These are phyloP conservation scores for Mongoloraphidia duomilia DNA, from an alignment of 2,888 invertebrate species.

Conservation along the genomic window DNA sequence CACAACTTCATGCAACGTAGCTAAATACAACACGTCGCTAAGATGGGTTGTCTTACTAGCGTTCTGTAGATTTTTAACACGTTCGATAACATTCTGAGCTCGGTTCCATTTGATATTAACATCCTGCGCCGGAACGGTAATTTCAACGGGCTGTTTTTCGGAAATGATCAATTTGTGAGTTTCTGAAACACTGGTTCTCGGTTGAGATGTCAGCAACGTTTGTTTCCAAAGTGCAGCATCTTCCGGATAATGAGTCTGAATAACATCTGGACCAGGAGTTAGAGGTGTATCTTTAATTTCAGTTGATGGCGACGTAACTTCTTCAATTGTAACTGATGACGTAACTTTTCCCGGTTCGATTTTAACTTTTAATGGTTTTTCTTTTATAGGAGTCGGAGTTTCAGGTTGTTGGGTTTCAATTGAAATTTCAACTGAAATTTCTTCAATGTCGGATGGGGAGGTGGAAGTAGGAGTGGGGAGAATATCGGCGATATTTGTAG, in stretches of 20 bases:
- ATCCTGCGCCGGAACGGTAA: slow-evolving; percentile 22
- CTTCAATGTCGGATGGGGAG: slow-evolving; percentile 2
- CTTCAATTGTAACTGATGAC: slow-evolving; percentile 37
- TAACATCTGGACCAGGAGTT: slow-evolving; percentile 31
- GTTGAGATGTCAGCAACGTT: no score
- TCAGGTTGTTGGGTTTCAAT: slow-evolving; percentile 14
- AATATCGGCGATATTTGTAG: neutral
- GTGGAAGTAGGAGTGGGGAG: slow-evolving; percentile 4
- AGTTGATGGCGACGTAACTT: slow-evolving; percentile 30
- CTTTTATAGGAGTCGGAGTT: slow-evolving; percentile 17
- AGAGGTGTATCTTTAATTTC: slow-evolving; percentile 32
- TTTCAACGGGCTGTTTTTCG: slow-evolving; percentile 14
- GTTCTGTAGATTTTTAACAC: slow-evolving; percentile 39
- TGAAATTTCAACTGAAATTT: slow-evolving; percentile 2
- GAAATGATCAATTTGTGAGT: slow-evolving; percentile 21
- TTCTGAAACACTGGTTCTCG: neutral
- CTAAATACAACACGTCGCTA: slow-evolving; percentile 46
- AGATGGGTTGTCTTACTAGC: slow-evolving; percentile 38
- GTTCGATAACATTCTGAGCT: slow-evolving; percentile 36
- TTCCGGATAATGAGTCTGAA: slow-evolving; percentile 8
- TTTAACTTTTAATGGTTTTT: slow-evolving; percentile 23
- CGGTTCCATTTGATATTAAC: slow-evolving; percentile 35
- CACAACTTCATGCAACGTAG: slow-evolving; percentile 40
- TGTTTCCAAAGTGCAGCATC: no score
- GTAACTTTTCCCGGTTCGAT: slow-evolving; percentile 25